Conservation (phyloP, 2,888 invertebrate species). For the Xestia rhomboidea region DNA sequence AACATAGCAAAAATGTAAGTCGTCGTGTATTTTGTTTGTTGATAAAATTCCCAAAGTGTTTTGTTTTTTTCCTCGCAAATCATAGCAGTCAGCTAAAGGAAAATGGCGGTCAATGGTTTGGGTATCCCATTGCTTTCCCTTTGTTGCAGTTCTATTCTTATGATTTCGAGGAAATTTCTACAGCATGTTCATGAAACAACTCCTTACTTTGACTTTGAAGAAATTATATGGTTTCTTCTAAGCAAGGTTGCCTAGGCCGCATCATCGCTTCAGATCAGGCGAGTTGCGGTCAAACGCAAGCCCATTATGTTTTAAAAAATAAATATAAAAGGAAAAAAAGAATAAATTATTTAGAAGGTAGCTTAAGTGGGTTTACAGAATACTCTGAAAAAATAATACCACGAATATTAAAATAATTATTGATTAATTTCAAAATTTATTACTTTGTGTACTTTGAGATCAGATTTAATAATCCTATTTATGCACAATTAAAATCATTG, state of each 20-base stretch:
- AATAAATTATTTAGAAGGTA: background rate
- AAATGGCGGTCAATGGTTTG: background rate
- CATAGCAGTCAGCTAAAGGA: background rate
- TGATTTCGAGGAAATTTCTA: background rate
- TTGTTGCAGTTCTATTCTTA: background rate
- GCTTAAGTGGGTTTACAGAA: background rate
- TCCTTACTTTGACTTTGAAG: background rate
- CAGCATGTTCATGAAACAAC: background rate
- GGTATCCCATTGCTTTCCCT: background rate
- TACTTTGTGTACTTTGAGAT: too few species aligned
- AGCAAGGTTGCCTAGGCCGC: too few species aligned
- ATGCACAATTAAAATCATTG: background rate
- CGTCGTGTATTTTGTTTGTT: background rate
- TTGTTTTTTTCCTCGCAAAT: conserved; percentile 4
- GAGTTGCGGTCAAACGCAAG: too few species aligned
- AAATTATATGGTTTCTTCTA: too few species aligned
- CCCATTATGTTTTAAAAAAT: too few species aligned
- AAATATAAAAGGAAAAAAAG: too few species aligned
- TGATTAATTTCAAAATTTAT: background rate
- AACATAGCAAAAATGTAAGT: conserved; percentile 2
- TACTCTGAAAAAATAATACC: background rate
- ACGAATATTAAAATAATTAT: background rate
- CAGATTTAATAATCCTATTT: background rate
- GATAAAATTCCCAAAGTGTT: background rate
- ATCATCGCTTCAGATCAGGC: too few species aligned